Evolutionary conservation across 2,888 invertebrate genomes (phyloP).

Genomic region (Plutella xylostella): DNA sequence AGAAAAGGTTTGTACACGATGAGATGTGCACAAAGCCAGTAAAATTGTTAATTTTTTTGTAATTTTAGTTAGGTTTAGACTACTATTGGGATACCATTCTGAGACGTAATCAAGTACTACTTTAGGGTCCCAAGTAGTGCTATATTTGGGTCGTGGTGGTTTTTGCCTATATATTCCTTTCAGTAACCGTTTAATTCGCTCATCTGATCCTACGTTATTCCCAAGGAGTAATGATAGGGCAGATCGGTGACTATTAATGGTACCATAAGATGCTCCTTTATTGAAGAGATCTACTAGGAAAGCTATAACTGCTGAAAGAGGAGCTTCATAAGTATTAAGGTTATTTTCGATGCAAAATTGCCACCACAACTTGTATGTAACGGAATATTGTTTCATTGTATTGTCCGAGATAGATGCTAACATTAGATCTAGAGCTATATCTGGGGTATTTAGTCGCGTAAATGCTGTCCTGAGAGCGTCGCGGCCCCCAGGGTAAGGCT

Average conservation of each 20-base stretch:
- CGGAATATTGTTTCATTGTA: slow-evolving; percentile 12
- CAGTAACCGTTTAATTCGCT: background rate
- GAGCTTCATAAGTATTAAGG: slow-evolving; percentile 1
- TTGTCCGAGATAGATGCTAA: slow-evolving; percentile 13
- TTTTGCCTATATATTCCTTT: background rate
- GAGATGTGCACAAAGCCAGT: background rate
- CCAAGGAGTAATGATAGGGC: background rate
- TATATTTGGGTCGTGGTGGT: background rate
- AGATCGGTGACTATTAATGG: background rate
- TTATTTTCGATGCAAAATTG: slow-evolving; percentile 6
- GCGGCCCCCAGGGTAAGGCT: slow-evolving; percentile 1
- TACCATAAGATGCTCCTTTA: background rate
- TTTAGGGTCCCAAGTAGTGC: background rate
- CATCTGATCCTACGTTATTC: background rate
- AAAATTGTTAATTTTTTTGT: background rate
- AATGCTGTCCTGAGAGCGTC: slow-evolving; percentile 14
- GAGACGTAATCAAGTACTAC: background rate
- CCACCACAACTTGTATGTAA: slow-evolving; percentile 15
- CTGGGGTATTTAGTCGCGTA: slow-evolving; percentile 6
- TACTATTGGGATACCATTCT: background rate
- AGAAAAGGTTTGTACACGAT: background rate
- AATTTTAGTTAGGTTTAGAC: background rate
- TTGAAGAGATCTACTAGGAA: background rate
- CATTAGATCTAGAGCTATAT: slow-evolving; percentile 13
- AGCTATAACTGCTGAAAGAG: background rate